Percentiles rank a stretch among this genome's conserved stretches.
These are phyloP conservation scores for Manis pentadactyla DNA, from an alignment of 2,797 vertebrate species.

Conservation along the genomic window DNA sequence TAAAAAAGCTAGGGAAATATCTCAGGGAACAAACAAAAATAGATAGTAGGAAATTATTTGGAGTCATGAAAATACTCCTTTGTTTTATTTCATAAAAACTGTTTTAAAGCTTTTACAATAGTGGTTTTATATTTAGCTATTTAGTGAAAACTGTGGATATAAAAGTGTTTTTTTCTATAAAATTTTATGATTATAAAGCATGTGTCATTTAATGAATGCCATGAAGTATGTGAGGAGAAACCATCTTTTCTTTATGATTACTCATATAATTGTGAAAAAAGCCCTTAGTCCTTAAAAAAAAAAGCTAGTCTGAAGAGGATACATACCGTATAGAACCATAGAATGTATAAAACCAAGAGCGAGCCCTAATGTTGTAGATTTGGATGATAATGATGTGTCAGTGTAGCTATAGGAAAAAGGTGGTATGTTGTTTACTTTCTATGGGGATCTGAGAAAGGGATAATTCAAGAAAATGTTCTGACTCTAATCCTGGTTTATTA, in stretches of 20 bases:
- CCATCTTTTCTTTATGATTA: neutral
- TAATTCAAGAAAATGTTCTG: neutral
- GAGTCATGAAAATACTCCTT: neutral
- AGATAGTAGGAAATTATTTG: neutral
- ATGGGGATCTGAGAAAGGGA: neutral
- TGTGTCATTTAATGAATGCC: neutral
- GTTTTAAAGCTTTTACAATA: neutral
- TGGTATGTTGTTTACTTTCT: neutral
- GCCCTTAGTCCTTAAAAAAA: no score
- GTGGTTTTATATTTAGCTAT: conserved; percentile 1
- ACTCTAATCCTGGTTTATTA: neutral
- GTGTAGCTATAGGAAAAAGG: neutral
- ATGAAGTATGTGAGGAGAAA: neutral
- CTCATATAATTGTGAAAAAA: neutral
- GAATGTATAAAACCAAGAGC: no score
- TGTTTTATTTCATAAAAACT: neutral
- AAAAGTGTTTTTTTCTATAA: neutral
- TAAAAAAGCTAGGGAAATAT: neutral
- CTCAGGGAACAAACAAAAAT: neutral
- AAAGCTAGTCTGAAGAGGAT: no score
- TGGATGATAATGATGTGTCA: no score
- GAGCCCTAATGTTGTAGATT: no score
- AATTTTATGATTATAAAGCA: neutral
- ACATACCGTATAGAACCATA: no score
- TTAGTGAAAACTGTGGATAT: neutral